These are phyloP conservation scores for Malurus melanocephalus DNA, from an alignment of 2,113 vertebrate genomes.

Conservation along the genomic window DNA sequence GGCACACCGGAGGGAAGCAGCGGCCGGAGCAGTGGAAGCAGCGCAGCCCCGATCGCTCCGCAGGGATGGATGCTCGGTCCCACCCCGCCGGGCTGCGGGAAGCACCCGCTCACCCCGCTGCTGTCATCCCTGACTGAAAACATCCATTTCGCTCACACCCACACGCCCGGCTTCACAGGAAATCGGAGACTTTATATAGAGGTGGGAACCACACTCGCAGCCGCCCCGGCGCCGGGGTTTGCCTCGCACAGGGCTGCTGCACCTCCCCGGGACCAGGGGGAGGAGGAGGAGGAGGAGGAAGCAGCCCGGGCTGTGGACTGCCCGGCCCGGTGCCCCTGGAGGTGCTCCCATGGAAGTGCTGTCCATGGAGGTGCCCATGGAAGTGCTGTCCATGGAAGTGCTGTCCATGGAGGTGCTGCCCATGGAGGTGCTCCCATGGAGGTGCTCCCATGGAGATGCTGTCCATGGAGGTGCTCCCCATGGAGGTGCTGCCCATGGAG, in stretches of 20 bases:
- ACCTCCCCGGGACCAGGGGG: background rate
- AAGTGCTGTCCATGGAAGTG: too few species aligned
- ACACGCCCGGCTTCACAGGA: background rate
- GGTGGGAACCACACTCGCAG: constrained; percentile 7
- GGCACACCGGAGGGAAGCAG: too few species aligned
- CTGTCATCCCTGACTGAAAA: constrained; percentile 28
- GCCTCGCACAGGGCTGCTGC: constrained; percentile 5
- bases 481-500: too few species aligned
- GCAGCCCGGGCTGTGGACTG: background rate
- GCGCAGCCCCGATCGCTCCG: too few species aligned
- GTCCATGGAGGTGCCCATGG: too few species aligned
- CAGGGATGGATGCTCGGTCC: too few species aligned
- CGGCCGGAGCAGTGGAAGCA: too few species aligned
- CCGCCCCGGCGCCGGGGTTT: background rate
- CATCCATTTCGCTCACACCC: background rate
- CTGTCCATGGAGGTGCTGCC: too few species aligned
- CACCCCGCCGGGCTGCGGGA: background rate
- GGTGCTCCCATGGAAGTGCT: background rate
- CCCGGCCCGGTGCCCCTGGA: fast-evolving
- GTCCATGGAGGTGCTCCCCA: too few species aligned
- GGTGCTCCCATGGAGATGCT: too few species aligned
- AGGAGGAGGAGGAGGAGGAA: background rate
- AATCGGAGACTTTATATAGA: background rate
- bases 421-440: too few species aligned
- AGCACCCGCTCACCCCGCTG: background rate